A percentile compares a stretch with the other conserved stretches of the same genome.
phyloP scores from a whole-genome alignment of 2,888 invertebrate genomes.

The Morpho achilles region DNA sequence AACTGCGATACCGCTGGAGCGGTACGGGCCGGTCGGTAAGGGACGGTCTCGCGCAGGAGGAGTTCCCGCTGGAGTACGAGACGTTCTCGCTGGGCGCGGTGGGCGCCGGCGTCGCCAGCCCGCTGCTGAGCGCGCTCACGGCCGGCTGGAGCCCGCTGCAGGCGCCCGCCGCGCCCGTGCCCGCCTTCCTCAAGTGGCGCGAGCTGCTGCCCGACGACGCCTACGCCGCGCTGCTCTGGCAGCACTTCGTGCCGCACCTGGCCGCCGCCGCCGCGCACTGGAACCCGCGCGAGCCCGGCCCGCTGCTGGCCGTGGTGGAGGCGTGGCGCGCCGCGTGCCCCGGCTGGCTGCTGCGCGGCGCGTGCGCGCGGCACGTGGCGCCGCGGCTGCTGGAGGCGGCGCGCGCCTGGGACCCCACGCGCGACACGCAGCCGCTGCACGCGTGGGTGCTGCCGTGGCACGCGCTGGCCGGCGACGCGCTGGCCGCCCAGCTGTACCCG shows the following conservation, averaged over 20 bases:
- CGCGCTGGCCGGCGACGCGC: slow-evolving; percentile 82
- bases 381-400: slow-evolving; percentile 88
- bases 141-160: slow-evolving; percentile 89
- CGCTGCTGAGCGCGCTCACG: slow-evolving; percentile 87
- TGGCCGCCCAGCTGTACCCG: slow-evolving; percentile 86
- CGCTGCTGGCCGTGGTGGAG: slow-evolving; percentile 88
- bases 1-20: not conserved
- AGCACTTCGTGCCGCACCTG: slow-evolving; percentile 92
- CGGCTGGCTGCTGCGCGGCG: slow-evolving; percentile 89
- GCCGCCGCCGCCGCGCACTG: slow-evolving; percentile 85
- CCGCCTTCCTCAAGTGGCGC: slow-evolving; percentile 85
- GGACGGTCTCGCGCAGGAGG: slow-evolving; percentile 39
- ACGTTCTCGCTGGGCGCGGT: slow-evolving; percentile 90
- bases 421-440: slow-evolving; percentile 96
- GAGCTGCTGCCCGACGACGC: slow-evolving; percentile 83
- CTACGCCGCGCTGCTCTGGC: slow-evolving; percentile 92
- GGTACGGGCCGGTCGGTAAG: too few species aligned
- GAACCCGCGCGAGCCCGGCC: slow-evolving; percentile 89
- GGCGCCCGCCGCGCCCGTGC: slow-evolving; percentile 81
- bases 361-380: slow-evolving; percentile 89
- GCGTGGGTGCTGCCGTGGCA: slow-evolving; percentile 99
- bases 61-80: slow-evolving; percentile 83
- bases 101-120: slow-evolving; percentile 90
- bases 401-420: slow-evolving; percentile 95
- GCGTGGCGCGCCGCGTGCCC: slow-evolving; percentile 91